Base-by-base conservation (phyloP, 2,797 vertebrate species). In the Spatula versicolor region DNA sequence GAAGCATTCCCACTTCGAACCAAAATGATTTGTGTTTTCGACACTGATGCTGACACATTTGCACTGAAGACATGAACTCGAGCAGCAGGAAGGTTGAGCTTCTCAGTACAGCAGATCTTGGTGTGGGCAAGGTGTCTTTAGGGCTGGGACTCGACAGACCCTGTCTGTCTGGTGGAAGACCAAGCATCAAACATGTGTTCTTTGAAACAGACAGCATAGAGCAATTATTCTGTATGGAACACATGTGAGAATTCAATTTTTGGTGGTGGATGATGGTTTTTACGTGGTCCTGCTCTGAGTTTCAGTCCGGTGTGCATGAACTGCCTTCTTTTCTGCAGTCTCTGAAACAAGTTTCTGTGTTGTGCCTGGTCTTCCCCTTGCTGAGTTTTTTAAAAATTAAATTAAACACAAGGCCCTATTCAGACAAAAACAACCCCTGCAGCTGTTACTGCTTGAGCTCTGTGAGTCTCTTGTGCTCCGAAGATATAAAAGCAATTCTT, bases 341-440 rank as follows among this genome's bases (percentile, higher is more conserved):
- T 87, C 68, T 94, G 68, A 93, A 91, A 72, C 33, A 90, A 69
- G 63, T 91, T 93, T 93, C 82, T 85, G 22, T 88, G 39, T 43
- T 59, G 43, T 52, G 55, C 69, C 41, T 88, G 45, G 35, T 79
- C 66, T 75, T 88, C 31, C 52, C 28, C 35, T 76, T 69, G 21
- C 22, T 77, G 43, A 18, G 31, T 41, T 88, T 78, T 21, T 35
- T 7, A 46, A 86, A 92, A 83, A 69, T 56, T 6, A 83, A 88
- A 86, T 90, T 60, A 80, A 94, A 94, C 72, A 92, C 45, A 85
- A 59, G 11, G 66, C 41, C n/a, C 59, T 67, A 56, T 93, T 95
- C 71, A 94, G 67, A 68, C 8, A 6, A 90, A 89, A 96, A 62
- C 77, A 93, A 66, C 17, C 28, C n/a, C 55, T 74, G 48, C 83